These are phyloP conservation scores for Lutjanus argentimaculatus DNA, from an alignment of 2,797 vertebrate genomes.

Conservation along the genomic window DNA sequence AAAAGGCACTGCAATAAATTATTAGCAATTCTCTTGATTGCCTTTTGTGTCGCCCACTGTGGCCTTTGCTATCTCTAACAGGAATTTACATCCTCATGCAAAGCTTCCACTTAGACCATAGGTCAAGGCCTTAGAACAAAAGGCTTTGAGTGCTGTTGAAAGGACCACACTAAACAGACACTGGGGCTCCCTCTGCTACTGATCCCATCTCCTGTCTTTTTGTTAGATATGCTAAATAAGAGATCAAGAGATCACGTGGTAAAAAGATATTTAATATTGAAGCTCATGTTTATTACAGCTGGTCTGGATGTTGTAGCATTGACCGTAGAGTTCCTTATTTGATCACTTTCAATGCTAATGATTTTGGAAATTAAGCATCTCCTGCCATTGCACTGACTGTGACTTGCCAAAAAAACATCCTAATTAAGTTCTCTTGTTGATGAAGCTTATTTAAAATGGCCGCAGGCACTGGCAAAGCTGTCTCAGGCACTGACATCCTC, in stretches of 20 bases:
- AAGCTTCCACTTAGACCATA: conserved; percentile 42
- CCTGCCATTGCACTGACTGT: too few relatives aligned
- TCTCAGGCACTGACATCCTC: not conserved
- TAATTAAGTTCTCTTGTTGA: not conserved
- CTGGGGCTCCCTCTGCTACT: conserved; percentile 3
- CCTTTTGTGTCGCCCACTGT: conserved; percentile 45
- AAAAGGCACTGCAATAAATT: conserved; percentile 62
- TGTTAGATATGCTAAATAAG: conserved; percentile 36
- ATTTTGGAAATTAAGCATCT: too few relatives aligned
- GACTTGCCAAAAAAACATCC: not conserved
- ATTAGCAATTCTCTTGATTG: conserved; percentile 60
- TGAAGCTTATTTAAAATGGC: conserved; percentile 8
- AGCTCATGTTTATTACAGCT: not conserved
- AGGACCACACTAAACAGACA: conserved; percentile 46
- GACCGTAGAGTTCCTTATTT: too few relatives aligned
- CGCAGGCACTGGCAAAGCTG: conserved; percentile 8
- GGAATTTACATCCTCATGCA: conserved; percentile 41
- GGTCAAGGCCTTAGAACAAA: conserved; percentile 71
- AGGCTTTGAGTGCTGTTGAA: conserved; percentile 40
- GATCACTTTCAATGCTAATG: too few relatives aligned
- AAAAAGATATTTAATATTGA: not conserved
- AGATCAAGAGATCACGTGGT: not conserved
- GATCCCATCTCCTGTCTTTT: conserved; percentile 16
- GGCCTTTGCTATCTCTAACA: conserved; percentile 31
- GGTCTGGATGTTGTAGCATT: not conserved